phyloP scores from a whole-genome alignment of 1,140 invertebrate genomes.

The Phymorhynchus buccinoides region DNA sequence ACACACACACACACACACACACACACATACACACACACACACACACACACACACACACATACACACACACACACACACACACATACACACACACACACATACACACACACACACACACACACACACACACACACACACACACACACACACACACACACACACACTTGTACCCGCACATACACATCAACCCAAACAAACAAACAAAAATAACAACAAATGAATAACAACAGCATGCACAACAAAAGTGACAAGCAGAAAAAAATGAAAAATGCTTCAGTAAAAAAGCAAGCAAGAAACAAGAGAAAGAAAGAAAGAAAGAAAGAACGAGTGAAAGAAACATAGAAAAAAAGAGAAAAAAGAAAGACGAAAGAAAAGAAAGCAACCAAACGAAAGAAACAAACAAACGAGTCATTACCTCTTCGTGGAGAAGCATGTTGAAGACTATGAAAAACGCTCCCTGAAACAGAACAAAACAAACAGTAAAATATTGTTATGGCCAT shows the following conservation, averaged over 20 bases:
- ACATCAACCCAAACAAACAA: background rate
- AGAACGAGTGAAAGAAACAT: no score
- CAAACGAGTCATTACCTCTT: background rate
- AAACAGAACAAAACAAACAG: background rate
- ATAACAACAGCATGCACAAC: no score
- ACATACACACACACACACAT: conserved; percentile 14
- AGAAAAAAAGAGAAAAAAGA: no score
- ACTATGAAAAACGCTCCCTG: conserved; percentile 30
- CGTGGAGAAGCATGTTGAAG: conserved; percentile 24
- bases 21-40: conserved; percentile 17
- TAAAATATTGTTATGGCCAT: conserved; percentile 30
- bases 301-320: no score
- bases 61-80: conserved; percentile 3
- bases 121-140: background rate
- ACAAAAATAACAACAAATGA: background rate
- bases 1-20: background rate
- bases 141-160: background rate
- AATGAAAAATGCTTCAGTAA: no score
- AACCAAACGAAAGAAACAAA: background rate
- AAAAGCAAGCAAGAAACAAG: no score
- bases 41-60: conserved; percentile 4
- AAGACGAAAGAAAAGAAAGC: no score
- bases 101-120: background rate
- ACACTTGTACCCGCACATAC: background rate
- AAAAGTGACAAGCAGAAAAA: no score